phyloP scores from a whole-genome alignment of 1,140 invertebrate genomes.

The Drosophila nikananu region DNA sequence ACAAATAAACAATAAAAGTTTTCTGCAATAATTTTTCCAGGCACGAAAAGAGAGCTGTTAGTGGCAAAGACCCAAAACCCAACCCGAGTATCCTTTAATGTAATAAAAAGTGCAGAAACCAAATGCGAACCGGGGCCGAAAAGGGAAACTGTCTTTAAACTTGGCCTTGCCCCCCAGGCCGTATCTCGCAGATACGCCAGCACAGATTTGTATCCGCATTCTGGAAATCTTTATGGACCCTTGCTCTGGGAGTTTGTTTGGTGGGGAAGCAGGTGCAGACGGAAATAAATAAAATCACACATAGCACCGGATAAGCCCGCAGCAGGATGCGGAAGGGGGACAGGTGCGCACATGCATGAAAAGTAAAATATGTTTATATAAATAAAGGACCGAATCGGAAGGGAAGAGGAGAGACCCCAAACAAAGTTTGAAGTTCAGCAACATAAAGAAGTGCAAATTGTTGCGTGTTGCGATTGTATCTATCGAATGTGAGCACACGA shows the following conservation, averaged over 20 bases:
- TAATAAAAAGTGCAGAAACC: slow-evolving; percentile 54
- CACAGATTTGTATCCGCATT: slow-evolving; percentile 75
- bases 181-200: slow-evolving; percentile 42
- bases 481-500: slow-evolving; percentile 78
- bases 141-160: slow-evolving; percentile 66
- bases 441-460: slow-evolving; percentile 84
- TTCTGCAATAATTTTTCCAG: slow-evolving; percentile 63
- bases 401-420: slow-evolving; percentile 20
- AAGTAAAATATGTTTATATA: slow-evolving; percentile 83
- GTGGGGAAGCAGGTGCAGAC: slow-evolving; percentile 43
- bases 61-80: slow-evolving; percentile 35
- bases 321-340: background rate
- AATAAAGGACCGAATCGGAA: slow-evolving; percentile 61
- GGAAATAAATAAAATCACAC: slow-evolving; percentile 67
- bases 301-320: slow-evolving; percentile 33
- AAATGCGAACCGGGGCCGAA: slow-evolving; percentile 10
- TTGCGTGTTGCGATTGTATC: slow-evolving; percentile 82
- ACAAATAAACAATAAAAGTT: slow-evolving; percentile 62
- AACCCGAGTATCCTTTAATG: slow-evolving; percentile 71
- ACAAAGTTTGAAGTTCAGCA: slow-evolving; percentile 75
- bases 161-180: slow-evolving; percentile 36
- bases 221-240: slow-evolving; percentile 66
- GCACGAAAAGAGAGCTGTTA: slow-evolving; percentile 44
- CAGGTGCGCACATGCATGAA: slow-evolving; percentile 73
- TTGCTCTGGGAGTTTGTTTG: slow-evolving; percentile 43